Base-by-base conservation (phyloP, 2,888 invertebrate species). In the Pardosa pseudoannulata region DNA sequence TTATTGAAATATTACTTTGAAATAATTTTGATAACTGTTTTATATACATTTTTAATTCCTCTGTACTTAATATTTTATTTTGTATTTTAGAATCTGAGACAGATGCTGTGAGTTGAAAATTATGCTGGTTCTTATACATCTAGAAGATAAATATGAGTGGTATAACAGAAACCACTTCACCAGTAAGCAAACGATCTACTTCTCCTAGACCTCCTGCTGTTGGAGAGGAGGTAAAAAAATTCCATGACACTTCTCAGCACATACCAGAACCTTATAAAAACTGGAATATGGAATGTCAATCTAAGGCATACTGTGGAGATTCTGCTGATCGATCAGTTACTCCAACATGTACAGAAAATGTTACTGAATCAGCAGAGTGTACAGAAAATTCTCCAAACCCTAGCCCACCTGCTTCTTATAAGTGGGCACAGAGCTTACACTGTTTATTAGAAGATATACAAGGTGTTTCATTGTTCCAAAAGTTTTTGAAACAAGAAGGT, bases 361-460 rank as follows among this genome's bases (percentile, higher is more conserved):
- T 23, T 19, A 23, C 67, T 31, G 46, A 39, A 16, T 5, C 16
- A 16, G 23, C 13, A 23, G 19, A 28, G 1, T 19, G 56, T 70
- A 32, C 41, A 16, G 56, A 71, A 23, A 70, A 19, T n/a, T 62
- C 79, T 41, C 62, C 76, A 16, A 64, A 39, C n/a, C 62, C 81
- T 56, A 67, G 88, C 90, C 91, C 94, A 90, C 95, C 95, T 90
- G 94, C 95, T 86, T 97, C 96, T 93, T 93, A 96, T 91, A 95
- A 95, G 91, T 98, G 98, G 98, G 96, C 97, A 68, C 94, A 95
- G 90, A 96, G 95, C 90, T 93, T 98, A 90, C 95, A 95, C 91
- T 94, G 95, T 91, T 93, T 98, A 90, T 94, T 98, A 90, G 95
- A 96, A 65, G 98, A 98, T 93, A 94, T 95, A 89, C 96, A 97